Evolutionary conservation across 2,888 invertebrate genomes (phyloP), one percentile per base, ranked within the genome.

Genomic region (Epinotia bilunana): DNA sequence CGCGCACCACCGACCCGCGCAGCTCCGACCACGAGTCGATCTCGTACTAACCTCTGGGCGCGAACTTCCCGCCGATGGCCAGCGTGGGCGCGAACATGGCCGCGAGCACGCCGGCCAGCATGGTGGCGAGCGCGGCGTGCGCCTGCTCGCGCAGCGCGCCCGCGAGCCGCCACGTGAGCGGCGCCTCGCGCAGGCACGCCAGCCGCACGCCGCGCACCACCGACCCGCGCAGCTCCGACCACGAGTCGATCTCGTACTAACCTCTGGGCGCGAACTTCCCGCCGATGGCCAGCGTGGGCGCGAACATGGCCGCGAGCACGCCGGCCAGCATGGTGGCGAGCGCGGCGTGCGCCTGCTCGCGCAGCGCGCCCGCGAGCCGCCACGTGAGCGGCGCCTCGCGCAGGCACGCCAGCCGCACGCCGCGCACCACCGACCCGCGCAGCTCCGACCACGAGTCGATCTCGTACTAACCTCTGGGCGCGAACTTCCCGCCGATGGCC

Each of bases 141-240:
- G 84, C 1, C 87, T 77, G 77, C n/a, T 78, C 76, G 7, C 67
- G n/a, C 3, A 77, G 53, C 43, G 69, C 33, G 86, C 79, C 13
- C 85, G 81, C 74, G 89, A 92, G 0, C 83, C 89, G 3, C 86
- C 88, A 77, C 9, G 77, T 73, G 9, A 79, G 77, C 20, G 76
- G 73, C n/a, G 77, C 72, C 58, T 60, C 72, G 16, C 78, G 74
- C 3, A 53, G 20, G 64, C 79, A 79, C 0, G 74, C 78, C 9
- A 65, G 72, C 63, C 84, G 81, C 86, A 92, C 87, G 68, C 93
- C 93, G 6, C 92, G 85, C n/a, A 93, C 80, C 0, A 80, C 73
- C 3, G 87, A 90, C 5, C 81, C 80, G 78, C 82, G 89, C 82
- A 96, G 88, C 55, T 87, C 88, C 83, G 96, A 96, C 79, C 82